These are phyloP conservation scores for Drosophila fungiperda DNA, from an alignment of 2,888 invertebrate species.

Conservation along the genomic window DNA sequence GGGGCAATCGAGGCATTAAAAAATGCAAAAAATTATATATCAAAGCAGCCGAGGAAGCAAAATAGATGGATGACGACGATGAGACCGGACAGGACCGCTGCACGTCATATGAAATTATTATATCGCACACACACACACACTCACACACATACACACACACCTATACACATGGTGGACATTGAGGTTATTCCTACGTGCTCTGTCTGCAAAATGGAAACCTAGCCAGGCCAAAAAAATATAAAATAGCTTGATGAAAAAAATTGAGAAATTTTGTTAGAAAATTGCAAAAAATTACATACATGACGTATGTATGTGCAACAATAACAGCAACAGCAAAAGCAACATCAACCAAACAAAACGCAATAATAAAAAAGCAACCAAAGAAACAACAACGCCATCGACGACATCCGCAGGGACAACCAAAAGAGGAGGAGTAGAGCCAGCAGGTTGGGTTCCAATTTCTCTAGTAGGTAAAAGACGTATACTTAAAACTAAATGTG, in stretches of 20 bases:
- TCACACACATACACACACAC: conserved; percentile 17
- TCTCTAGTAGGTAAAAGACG: conserved; percentile 32
- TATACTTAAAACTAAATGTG: conserved; percentile 59
- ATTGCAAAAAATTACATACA: conserved; percentile 79
- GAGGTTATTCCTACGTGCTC: conserved; percentile 75
- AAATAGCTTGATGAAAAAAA: conserved; percentile 66
- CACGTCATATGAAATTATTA: conserved; percentile 81
- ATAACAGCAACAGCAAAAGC: not conserved
- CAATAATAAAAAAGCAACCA: conserved; percentile 14
- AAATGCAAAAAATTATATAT: conserved; percentile 81
- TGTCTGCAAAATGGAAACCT: conserved; percentile 55
- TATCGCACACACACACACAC: conserved; percentile 57
- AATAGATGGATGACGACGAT: conserved; percentile 39
- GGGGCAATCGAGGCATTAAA: conserved; percentile 79
- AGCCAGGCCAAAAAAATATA: conserved; percentile 51
- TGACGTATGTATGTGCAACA: conserved; percentile 60
- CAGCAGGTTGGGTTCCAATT: not conserved
- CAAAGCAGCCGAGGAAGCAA: conserved; percentile 68
- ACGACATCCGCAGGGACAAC: conserved; percentile 17
- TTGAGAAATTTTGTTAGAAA: conserved; percentile 75
- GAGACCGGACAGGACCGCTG: conserved; percentile 58
- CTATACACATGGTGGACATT: conserved; percentile 57
- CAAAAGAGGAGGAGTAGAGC: not conserved
- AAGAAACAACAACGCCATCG: conserved; percentile 39
- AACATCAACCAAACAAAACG: conserved; percentile 1